Evolutionary conservation across 2,888 invertebrate species (phyloP).

Genomic region (Hydrotaea diabolus): DNA sequence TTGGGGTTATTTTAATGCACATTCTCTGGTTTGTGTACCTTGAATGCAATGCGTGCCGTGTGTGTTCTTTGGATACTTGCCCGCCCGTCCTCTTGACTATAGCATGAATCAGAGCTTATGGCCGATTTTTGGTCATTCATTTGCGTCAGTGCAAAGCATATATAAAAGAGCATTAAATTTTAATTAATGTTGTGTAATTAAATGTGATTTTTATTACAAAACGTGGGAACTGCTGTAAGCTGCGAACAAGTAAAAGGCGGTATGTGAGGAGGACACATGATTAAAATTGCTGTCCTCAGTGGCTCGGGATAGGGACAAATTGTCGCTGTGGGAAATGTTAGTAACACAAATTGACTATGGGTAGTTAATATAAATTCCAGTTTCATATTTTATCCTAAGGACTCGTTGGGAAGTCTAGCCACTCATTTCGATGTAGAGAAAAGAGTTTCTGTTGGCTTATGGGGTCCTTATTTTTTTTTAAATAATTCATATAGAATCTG

Average conservation of each 20-base stretch:
- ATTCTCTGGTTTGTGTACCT: not conserved
- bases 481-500: no score
- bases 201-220: slow-evolving; percentile 30
- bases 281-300: slow-evolving; percentile 1
- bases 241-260: slow-evolving; percentile 9
- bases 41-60: not conserved
- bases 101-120: slow-evolving; percentile 42
- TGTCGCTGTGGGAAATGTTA: no score
- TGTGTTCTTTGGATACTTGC: no score
- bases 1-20: slow-evolving; percentile 26
- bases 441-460: no score
- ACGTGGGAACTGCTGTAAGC: not conserved
- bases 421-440: no score
- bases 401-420: no score
- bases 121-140: slow-evolving; percentile 42
- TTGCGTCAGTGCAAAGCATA: slow-evolving; percentile 44
- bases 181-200: slow-evolving; percentile 59
- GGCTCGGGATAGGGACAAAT: no score
- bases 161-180: slow-evolving; percentile 48
- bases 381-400: no score
- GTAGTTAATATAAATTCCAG: no score
- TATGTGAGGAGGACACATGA: not conserved
- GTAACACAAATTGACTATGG: no score
- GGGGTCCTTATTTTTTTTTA: no score
- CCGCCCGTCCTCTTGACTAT: not conserved